phyloP scores from a whole-genome alignment of 1,140 invertebrate species.

The Trichogramma pretiosum region DNA sequence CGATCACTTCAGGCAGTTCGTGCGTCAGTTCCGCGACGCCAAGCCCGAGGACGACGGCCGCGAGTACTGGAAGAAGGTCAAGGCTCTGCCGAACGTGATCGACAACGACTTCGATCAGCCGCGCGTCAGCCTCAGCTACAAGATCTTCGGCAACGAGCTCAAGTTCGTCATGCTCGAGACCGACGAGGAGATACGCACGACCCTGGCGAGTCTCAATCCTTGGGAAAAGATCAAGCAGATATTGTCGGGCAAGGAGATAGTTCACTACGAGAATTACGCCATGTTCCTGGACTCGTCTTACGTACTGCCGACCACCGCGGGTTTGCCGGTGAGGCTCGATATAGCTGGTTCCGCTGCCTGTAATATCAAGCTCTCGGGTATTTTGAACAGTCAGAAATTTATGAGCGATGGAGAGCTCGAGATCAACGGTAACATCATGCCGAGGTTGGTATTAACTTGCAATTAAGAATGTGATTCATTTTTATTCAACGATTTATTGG shows the following conservation, averaged over 20 bases:
- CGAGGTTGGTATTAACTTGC: conserved; percentile 53
- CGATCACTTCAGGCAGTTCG: conserved; percentile 46
- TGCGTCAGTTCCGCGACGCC: conserved; percentile 47
- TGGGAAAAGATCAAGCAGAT: conserved; percentile 59
- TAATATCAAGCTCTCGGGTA: conserved; percentile 68
- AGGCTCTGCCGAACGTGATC: conserved; percentile 53
- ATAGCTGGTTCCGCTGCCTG: conserved; percentile 77
- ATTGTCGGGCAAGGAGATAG: conserved; percentile 65
- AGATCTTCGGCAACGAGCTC: conserved; percentile 71
- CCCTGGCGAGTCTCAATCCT: conserved; percentile 56
- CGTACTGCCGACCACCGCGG: conserved; percentile 72
- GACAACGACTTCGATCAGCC: conserved; percentile 53
- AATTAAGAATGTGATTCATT: no score
- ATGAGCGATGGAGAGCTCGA: conserved; percentile 52
- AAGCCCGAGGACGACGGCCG: conserved; percentile 30
- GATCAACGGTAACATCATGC: conserved; percentile 65
- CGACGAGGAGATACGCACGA: conserved; percentile 54
- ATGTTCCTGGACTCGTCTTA: conserved; percentile 80
- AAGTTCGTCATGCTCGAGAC: conserved; percentile 60
- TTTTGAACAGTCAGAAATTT: conserved; percentile 48
- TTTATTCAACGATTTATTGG: no score
- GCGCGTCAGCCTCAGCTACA: conserved; percentile 47
- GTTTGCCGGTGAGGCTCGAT: conserved; percentile 75
- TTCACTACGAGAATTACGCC: conserved; percentile 64
- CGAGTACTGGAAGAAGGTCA: conserved; percentile 46